Percentiles rank a stretch among this genome's conserved stretches.
These are phyloP conservation scores for Rhogogaster chlorosoma DNA, from an alignment of 2,888 invertebrate species.

Conservation along the genomic window DNA sequence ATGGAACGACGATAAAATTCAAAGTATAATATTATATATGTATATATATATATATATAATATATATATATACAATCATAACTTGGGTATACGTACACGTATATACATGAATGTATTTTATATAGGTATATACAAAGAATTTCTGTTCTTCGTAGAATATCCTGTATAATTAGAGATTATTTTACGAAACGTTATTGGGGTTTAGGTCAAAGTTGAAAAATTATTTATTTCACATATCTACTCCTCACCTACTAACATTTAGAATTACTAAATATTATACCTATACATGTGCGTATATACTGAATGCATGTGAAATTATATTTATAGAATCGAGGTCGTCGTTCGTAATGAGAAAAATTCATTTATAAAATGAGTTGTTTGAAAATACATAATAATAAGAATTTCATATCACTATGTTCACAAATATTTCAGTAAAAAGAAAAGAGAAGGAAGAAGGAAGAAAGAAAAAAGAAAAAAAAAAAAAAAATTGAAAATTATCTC, in stretches of 20 bases:
- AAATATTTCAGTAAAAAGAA: neutral
- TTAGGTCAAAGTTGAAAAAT: constrained; percentile 11
- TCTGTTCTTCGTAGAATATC: neutral
- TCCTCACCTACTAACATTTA: neutral
- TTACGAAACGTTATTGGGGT: neutral
- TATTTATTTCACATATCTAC: neutral
- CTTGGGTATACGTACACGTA: no score
- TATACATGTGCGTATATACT: neutral
- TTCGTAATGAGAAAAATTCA: no score
- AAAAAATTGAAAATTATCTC: neutral
- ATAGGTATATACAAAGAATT: neutral
- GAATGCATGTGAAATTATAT: neutral
- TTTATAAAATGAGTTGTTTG: no score
- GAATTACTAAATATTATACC: neutral
- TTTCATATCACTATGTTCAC: no score
- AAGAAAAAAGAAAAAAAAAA: neutral
- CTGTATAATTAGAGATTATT: neutral
- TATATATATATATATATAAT: no score
- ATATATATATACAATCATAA: no score
- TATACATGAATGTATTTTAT: neutral
- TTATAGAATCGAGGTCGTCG: no score
- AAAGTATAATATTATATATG: no score
- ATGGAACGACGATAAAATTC: neutral
- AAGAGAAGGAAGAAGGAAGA: neutral
- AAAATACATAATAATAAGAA: no score